Evolutionary conservation across 2,797 vertebrate genomes (phyloP).

Genomic region (Zalophus californianus): DNA sequence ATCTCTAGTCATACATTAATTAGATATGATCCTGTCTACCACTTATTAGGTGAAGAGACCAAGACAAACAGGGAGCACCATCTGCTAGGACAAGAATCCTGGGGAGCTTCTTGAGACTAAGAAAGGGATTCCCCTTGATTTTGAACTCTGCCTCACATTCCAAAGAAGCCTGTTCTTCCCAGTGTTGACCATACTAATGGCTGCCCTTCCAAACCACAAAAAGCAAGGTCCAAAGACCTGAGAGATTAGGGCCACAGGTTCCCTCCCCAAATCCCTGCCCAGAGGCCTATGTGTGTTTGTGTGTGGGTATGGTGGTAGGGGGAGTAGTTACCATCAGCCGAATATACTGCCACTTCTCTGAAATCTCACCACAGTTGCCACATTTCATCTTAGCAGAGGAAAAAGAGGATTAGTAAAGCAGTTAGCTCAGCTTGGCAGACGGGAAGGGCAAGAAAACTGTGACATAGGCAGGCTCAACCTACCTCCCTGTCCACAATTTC

Average conservation of each 20-base stretch:
- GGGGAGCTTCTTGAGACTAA: neutral
- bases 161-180: neutral
- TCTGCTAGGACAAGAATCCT: conserved; percentile 6
- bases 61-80: neutral
- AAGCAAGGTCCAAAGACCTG: neutral
- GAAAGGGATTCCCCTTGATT: neutral
- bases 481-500: neutral
- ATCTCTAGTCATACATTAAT: neutral
- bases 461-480: neutral
- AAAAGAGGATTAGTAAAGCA: conserved; percentile 56
- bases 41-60: neutral
- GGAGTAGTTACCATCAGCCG: conserved; percentile 91
- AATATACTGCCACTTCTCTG: conserved; percentile 98
- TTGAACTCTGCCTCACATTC: conserved; percentile 31
- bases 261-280: neutral
- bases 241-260: neutral
- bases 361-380: conserved; percentile 96
- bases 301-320: too few relatives aligned
- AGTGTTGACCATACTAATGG: neutral
- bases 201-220: neutral
- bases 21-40: neutral
- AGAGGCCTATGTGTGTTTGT: neutral
- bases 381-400: conserved; percentile 93
- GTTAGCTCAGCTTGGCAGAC: neutral
- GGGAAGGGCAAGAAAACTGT: neutral